Conservation (phyloP, 2,888 invertebrate genomes). For the Ormyrus labotus region DNA sequence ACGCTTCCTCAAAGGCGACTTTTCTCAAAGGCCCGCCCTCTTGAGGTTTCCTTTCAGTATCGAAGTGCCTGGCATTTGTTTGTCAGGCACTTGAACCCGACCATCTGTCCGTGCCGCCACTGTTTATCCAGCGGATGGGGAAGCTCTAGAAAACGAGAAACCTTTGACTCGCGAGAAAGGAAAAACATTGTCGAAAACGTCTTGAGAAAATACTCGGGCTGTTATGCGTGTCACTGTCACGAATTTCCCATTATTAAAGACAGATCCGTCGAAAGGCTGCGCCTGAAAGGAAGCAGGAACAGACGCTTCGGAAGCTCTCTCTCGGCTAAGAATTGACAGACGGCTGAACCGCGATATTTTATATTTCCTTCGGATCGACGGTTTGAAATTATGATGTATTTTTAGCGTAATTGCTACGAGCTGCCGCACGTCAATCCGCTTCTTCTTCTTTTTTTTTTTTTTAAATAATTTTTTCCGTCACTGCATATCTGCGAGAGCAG, state of each 20-base stretch:
- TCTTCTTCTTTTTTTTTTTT: no score
- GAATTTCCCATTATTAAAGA: slow-evolving; percentile 42
- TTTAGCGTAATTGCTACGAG: no score
- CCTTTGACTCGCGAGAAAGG: slow-evolving; percentile 37
- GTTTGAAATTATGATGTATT: no score
- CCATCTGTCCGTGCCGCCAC: slow-evolving; percentile 56
- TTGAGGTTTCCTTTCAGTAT: slow-evolving; percentile 41
- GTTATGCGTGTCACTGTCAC: slow-evolving; percentile 48
- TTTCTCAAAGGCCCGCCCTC: slow-evolving; percentile 32
- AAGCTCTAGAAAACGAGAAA: slow-evolving; percentile 38
- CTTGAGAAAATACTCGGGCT: slow-evolving; percentile 43
- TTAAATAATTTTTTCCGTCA: no score
- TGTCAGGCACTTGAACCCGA: slow-evolving; percentile 63
- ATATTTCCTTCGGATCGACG: no score
- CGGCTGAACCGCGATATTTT: no score
- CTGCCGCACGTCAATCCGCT: no score
- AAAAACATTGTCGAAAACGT: slow-evolving; percentile 42
- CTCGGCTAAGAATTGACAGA: background rate
- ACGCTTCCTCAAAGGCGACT: slow-evolving; percentile 15
- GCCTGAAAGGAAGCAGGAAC: background rate
- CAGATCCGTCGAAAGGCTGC: slow-evolving; percentile 23
- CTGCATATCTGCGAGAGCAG: no score
- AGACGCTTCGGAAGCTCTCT: background rate
- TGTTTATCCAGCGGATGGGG: slow-evolving; percentile 46
- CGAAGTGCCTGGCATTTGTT: slow-evolving; percentile 59